Evolutionary conservation across 2,888 invertebrate species (phyloP).

Genomic region (Leuctra nigra): DNA sequence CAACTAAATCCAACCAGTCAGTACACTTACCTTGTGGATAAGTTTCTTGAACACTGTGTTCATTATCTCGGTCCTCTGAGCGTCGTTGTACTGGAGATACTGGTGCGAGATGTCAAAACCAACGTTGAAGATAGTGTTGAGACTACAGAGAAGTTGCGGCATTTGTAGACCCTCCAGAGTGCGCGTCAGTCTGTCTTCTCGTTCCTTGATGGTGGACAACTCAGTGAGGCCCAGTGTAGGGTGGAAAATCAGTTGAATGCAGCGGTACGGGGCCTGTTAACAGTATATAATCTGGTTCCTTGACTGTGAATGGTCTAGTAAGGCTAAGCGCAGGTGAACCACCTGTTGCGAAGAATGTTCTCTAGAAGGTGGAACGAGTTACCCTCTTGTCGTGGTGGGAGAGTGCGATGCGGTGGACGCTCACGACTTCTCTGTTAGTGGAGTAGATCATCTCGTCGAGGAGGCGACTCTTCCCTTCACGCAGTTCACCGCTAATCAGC

Average conservation of each 20-base stretch:
- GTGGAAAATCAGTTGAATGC: conserved; percentile 43
- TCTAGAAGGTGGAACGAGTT: no score
- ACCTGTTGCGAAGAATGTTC: no score
- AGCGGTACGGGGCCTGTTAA: conserved; percentile 40
- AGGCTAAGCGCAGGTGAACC: no score
- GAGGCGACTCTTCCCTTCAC: conserved; percentile 55
- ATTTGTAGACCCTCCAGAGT: conserved; percentile 37
- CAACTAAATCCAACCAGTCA: no score
- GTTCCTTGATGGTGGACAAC: conserved; percentile 36
- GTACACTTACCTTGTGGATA: background rate
- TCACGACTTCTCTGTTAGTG: conserved; percentile 39
- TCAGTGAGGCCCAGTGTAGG: conserved; percentile 38
- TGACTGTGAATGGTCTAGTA: no score
- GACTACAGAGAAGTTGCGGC: conserved; percentile 40
- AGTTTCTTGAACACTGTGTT: conserved; percentile 40
- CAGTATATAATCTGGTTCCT: no score
- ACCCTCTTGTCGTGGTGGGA: conserved; percentile 39
- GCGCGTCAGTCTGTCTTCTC: conserved; percentile 39
- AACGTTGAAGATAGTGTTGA: conserved; percentile 47
- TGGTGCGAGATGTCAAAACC: conserved; percentile 37
- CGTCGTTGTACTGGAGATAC: conserved; percentile 33
- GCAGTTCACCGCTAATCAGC: conserved; percentile 46
- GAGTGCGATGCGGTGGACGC: conserved; percentile 39
- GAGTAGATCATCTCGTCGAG: conserved; percentile 49
- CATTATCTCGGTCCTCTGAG: conserved; percentile 35